phyloP scores from a whole-genome alignment of 2,888 invertebrate genomes.

The Stegana nigrithorax region DNA sequence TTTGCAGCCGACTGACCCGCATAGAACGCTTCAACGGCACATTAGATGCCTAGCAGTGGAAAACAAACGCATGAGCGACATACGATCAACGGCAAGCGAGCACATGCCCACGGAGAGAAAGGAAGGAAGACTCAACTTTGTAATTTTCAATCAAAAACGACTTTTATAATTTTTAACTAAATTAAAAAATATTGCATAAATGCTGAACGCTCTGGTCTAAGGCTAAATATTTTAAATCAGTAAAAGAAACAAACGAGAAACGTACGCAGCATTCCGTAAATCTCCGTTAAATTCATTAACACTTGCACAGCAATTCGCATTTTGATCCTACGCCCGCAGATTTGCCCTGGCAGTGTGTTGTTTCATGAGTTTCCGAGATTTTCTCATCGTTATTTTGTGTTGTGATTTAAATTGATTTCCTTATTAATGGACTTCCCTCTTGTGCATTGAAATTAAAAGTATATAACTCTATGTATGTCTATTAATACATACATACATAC shows the following conservation, averaged over 20 bases:
- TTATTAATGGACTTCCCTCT: constrained; percentile 64
- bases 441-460: constrained; percentile 55
- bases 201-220: background rate
- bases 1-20: constrained; percentile 1
- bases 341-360: background rate
- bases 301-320: background rate
- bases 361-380: constrained; percentile 42
- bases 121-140: background rate
- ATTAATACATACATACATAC: background rate
- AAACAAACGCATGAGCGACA: background rate
- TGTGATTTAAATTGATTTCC: constrained; percentile 66
- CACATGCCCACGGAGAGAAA: background rate
- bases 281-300: constrained; percentile 7
- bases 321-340: constrained; percentile 22
- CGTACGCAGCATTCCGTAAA: no score
- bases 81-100: background rate
- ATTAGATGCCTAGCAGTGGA: background rate
- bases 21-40: background rate
- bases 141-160: no score
- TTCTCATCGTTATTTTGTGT: constrained; percentile 50
- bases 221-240: no score
- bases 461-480: constrained; percentile 31
- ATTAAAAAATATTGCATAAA: background rate
- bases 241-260: no score
- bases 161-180: no score